Conservation (phyloP, 2,888 invertebrate genomes). For the Tenthredo mesomela region DNA sequence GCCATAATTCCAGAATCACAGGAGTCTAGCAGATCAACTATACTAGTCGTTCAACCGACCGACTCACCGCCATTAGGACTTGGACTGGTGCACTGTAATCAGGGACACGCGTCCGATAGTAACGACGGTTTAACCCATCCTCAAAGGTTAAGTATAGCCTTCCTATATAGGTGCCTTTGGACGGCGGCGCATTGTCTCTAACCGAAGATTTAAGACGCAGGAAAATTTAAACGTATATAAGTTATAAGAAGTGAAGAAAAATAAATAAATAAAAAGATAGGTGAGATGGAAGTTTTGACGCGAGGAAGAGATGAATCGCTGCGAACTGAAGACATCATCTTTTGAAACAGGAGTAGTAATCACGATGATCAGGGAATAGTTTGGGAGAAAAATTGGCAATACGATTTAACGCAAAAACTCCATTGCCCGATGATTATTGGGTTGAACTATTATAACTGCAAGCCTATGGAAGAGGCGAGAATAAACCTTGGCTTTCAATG, state of each 20-base stretch:
- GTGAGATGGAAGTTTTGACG: not conserved
- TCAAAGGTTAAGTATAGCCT: conserved; percentile 68
- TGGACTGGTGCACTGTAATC: conserved; percentile 66
- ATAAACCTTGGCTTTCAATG: conserved; percentile 8
- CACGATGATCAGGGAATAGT: not conserved
- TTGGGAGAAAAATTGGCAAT: not conserved
- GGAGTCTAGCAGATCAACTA: conserved; percentile 44
- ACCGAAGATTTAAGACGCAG: conserved; percentile 11
- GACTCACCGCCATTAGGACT: conserved; percentile 51
- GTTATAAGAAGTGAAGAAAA: too few species aligned
- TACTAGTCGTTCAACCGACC: conserved; percentile 25
- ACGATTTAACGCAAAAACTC: not conserved
- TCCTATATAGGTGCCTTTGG: conserved; percentile 51
- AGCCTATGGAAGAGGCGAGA: not conserved
- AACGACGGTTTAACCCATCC: conserved; percentile 61
- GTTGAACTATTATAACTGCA: not conserved
- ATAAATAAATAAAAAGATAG: not conserved
- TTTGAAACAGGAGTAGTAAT: not conserved
- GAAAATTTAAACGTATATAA: not conserved
- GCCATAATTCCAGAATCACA: conserved; percentile 39
- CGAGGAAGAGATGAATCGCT: not conserved
- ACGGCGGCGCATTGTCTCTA: conserved; percentile 33
- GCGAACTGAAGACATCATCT: not conserved
- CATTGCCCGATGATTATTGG: conserved; percentile 7
- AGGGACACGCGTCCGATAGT: conserved; percentile 69